phyloP scores from a whole-genome alignment of 2,888 invertebrate species.

The Sepiola atlantica region DNA sequence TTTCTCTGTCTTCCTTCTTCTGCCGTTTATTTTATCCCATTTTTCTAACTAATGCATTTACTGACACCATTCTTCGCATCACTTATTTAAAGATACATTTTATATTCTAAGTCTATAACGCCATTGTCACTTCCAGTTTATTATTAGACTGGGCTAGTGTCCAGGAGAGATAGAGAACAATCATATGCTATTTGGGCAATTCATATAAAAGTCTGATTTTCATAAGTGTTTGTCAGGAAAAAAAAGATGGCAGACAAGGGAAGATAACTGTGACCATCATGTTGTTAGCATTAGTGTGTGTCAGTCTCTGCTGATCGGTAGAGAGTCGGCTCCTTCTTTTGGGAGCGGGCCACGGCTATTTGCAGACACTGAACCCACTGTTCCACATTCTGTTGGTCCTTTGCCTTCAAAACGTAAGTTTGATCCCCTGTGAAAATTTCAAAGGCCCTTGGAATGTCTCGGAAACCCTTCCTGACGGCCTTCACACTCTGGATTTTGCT shows the following conservation, averaged over 20 bases:
- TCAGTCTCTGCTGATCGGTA: not conserved
- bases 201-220: not conserved
- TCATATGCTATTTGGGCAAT: not conserved
- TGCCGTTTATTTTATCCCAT: too few relatives aligned
- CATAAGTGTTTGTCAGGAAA: not conserved
- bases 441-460: constrained; percentile 95
- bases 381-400: constrained; percentile 94
- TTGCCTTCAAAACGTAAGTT: constrained; percentile 93
- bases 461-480: constrained; percentile 87
- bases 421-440: constrained; percentile 92
- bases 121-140: not conserved
- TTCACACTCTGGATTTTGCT: constrained; percentile 96
- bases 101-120: not conserved
- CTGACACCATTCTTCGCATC: too few relatives aligned
- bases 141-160: not conserved
- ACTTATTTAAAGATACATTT: too few relatives aligned
- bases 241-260: not conserved
- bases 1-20: too few relatives aligned
- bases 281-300: not conserved
- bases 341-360: constrained; percentile 92
- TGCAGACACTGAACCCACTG: constrained; percentile 95
- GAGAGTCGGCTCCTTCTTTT: constrained; percentile 67
- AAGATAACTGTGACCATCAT: not conserved
- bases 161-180: too few relatives aligned
- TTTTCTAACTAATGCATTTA: too few relatives aligned